Percentiles rank a stretch among this genome's conserved stretches.
phyloP scores from a whole-genome alignment of 2,888 invertebrate genomes.

The Ectobius pallidus region DNA sequence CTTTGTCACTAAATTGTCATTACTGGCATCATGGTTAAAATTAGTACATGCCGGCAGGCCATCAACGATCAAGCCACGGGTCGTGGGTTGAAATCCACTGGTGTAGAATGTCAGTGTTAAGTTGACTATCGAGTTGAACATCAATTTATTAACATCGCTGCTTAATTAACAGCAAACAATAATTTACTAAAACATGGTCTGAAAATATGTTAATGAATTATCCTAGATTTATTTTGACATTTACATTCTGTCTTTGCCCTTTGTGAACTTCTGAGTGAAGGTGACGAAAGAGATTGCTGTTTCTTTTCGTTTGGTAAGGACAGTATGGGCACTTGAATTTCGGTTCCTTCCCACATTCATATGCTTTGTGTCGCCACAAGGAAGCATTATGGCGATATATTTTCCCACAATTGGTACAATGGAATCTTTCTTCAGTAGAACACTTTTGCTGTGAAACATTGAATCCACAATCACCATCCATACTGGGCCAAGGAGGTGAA shows the following conservation, averaged over 20 bases:
- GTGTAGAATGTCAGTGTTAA: too few species aligned
- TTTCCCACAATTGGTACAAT: slow-evolving; percentile 41
- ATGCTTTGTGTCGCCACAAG: slow-evolving; percentile 38
- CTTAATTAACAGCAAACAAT: too few species aligned
- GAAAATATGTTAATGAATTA: too few species aligned
- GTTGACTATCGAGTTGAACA: too few species aligned
- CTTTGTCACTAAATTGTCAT: too few species aligned
- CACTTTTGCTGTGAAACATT: neutral
- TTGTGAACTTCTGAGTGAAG: slow-evolving; percentile 31
- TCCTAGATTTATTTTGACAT: too few species aligned
- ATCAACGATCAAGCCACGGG: too few species aligned
- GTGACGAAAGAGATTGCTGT: slow-evolving; percentile 42
- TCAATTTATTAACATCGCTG: too few species aligned
- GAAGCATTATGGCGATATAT: slow-evolving; percentile 37
- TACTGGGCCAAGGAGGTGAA: neutral
- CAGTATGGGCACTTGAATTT: slow-evolving; percentile 41
- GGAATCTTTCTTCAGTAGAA: slow-evolving; percentile 17
- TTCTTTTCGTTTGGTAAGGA: slow-evolving; percentile 40
- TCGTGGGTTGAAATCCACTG: too few species aligned
- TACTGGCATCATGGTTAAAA: too few species aligned
- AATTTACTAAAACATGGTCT: too few species aligned
- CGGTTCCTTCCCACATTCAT: slow-evolving; percentile 44
- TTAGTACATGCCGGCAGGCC: too few species aligned
- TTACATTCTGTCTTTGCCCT: neutral
- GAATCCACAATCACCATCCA: neutral